Evolutionary conservation across 2,113 vertebrate genomes (phyloP).

Genomic region (Orientallactaga bullata): DNA sequence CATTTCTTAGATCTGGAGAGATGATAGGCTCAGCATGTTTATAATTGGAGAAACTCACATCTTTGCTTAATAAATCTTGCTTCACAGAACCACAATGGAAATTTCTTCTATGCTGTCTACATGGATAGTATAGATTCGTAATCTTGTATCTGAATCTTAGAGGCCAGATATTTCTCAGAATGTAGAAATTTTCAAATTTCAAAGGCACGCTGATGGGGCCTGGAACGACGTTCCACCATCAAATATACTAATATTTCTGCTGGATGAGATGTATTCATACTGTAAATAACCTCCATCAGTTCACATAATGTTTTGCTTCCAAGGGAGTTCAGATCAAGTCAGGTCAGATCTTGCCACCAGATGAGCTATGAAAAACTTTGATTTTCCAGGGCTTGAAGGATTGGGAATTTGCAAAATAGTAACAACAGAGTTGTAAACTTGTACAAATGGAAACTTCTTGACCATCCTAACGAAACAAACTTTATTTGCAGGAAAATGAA

Average conservation of each 20-base stretch:
- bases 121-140: not conserved
- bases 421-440: not conserved
- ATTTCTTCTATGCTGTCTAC: not conserved
- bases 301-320: slow-evolving; percentile 35
- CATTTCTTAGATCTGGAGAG: slow-evolving; percentile 28
- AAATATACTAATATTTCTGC: slow-evolving; percentile 28
- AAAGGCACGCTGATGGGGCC: not conserved
- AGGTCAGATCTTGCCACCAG: slow-evolving; percentile 59
- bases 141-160: not conserved
- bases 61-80: slow-evolving; percentile 31
- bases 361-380: slow-evolving; percentile 50
- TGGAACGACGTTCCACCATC: not conserved
- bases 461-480: not conserved
- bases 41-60: slow-evolving; percentile 46
- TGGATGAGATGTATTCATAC: not conserved
- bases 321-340: slow-evolving; percentile 45
- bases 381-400: slow-evolving; percentile 1
- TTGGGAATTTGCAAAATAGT: slow-evolving; percentile 37
- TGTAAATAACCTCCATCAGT: slow-evolving; percentile 20
- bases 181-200: slow-evolving; percentile 22
- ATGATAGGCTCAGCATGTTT: slow-evolving; percentile 67
- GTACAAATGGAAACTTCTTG: slow-evolving; percentile 31
- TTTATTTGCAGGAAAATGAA: not conserved
- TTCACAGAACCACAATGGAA: slow-evolving; percentile 9
- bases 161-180: not conserved